These are phyloP conservation scores for Catostomus latipinnis DNA, from an alignment of 2,797 vertebrate species.

Conservation along the genomic window DNA sequence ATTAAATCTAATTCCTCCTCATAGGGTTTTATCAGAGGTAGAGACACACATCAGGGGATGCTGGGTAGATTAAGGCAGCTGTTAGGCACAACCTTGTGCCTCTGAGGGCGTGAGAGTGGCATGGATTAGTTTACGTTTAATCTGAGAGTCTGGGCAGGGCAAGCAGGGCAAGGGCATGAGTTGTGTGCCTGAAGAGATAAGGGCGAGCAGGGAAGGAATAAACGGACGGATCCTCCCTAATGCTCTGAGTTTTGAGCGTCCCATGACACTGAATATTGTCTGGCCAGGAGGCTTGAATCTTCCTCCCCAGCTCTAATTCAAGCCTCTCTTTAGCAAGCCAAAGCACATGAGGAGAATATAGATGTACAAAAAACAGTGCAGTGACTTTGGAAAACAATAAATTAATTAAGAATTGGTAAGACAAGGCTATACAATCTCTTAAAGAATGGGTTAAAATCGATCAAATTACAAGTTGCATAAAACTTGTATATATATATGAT, in stretches of 20 bases:
- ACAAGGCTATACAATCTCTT: no score
- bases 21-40: constrained; percentile 66
- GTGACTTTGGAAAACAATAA: no score
- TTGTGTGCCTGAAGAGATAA: constrained; percentile 75
- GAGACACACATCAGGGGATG: constrained; percentile 14
- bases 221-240: constrained; percentile 14
- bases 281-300: no score
- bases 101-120: constrained; percentile 56
- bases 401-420: no score
- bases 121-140: constrained; percentile 75
- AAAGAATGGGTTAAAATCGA: no score
- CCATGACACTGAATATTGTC: not conserved
- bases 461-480: no score
- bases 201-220: constrained; percentile 3
- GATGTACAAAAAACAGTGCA: no score
- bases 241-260: not conserved
- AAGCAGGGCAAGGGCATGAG: constrained; percentile 37
- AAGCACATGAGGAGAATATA: no score
- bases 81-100: constrained; percentile 43
- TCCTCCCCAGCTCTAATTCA: no score
- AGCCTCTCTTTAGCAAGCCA: no score
- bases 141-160: constrained; percentile 65
- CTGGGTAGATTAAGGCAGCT: constrained; percentile 52
- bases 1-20: constrained; percentile 61
- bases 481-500: no score